Conservation (phyloP, 2,113 vertebrate species). For the Anser brachyrhynchus region DNA sequence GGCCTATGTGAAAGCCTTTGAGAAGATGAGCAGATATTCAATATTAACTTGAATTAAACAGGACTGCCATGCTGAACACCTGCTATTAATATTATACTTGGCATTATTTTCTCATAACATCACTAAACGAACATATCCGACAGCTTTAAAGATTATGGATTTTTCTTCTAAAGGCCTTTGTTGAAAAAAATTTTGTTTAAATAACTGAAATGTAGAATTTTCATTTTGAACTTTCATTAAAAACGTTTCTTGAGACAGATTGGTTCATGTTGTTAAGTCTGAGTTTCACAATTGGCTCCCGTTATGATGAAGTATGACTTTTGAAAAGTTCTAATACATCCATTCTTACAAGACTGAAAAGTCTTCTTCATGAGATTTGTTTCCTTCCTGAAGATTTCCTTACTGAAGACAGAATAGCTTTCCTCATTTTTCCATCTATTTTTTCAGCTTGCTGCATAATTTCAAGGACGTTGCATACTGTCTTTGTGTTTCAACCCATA, state of each 20-base stretch:
- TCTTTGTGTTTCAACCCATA: background rate
- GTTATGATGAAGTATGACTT: background rate
- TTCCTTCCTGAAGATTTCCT: background rate
- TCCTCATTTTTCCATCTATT: background rate
- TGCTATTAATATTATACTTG: background rate
- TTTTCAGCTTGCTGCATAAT: background rate
- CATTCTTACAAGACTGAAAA: background rate
- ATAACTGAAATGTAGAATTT: background rate
- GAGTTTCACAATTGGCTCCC: background rate
- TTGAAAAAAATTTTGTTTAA: background rate
- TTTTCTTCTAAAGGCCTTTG: background rate
- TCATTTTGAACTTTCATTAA: background rate
- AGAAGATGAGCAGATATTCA: background rate
- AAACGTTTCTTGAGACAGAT: background rate
- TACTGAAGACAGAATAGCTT: background rate
- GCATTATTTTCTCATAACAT: background rate
- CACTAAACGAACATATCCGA: background rate
- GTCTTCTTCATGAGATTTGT: background rate
- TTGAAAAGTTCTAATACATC: background rate
- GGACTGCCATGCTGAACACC: background rate
- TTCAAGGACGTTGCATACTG: background rate
- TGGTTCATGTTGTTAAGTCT: background rate
- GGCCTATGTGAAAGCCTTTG: background rate
- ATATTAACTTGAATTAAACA: background rate
- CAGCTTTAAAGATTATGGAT: background rate